Evolutionary conservation across 2,888 invertebrate species (phyloP), one percentile per base, ranked within the genome.

Genomic region (Cotesia congregata): DNA sequence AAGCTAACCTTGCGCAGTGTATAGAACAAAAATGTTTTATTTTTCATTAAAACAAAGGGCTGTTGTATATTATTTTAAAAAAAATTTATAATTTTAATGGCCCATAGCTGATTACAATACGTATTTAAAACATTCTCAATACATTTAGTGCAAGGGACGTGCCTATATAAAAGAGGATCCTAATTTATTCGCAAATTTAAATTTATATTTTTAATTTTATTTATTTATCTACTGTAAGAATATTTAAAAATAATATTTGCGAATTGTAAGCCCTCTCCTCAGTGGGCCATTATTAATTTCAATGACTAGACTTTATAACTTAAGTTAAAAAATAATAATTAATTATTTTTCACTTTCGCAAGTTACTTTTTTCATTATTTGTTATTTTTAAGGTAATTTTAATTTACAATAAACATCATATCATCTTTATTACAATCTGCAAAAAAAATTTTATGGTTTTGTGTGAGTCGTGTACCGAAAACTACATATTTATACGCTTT

Each of bases 181-280:
- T 76, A 41, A 59, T 82, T 81, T 82, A 83, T 83, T 83, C 83
- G 83, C 80, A 84, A 85, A 84, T 83, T 67, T 6, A 39, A 67
- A 61, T 39, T 70, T 71, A 12, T 75, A 40, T 41, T 75, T 67
- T 61, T 60, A n/a, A 67, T 76, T 76, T 60, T 15, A 64, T 61
- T 38, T 73, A 7, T 74, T 39, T 15, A 74, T 67, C 50, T 41
- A n/a, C 38, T 20, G 65, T 59, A 15, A 12, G 5, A 67, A 15
- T 59, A 6, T 30, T 60, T 69, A 5, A 67, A 50, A 50, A 50
- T 50, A 50, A 12, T 50, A 86, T 87, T 86, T 87, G 85, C 86
- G 87, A 87, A 87, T 77, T 82, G 84, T 82, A 84, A 86, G 86
- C 86, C 87, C 88, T 86, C 86, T 88, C 86, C 88, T 87, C 88